Percentiles rank a stretch among this genome's conserved stretches.
Conservation (phyloP, 2,797 vertebrate species). For the Momotus momota region DNA sequence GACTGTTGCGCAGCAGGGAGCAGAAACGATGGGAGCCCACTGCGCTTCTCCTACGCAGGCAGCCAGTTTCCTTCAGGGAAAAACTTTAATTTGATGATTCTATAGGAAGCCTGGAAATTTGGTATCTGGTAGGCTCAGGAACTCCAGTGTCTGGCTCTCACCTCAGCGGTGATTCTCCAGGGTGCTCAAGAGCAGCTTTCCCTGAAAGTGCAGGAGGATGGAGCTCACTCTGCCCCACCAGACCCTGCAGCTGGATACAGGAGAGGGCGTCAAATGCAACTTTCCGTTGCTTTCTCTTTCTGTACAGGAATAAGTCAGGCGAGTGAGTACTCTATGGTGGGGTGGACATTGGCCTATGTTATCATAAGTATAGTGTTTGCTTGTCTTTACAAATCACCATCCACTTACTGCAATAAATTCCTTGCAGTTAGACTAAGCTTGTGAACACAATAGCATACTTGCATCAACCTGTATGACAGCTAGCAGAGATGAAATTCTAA, state of each 20-base stretch:
- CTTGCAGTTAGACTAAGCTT: neutral
- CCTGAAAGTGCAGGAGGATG: neutral
- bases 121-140: neutral
- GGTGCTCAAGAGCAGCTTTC: neutral
- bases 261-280: neutral
- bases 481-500: neutral
- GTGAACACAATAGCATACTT: neutral
- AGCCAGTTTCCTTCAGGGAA: neutral
- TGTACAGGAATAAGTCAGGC: neutral
- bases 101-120: neutral
- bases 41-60: neutral
- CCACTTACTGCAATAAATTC: neutral
- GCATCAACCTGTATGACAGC: neutral
- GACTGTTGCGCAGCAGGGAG: neutral
- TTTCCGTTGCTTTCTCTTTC: neutral
- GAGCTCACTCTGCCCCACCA: neutral
- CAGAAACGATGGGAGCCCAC: neutral
- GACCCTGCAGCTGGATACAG: neutral
- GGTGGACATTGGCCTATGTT: neutral
- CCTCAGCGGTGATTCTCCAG: neutral
- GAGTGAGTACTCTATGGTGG: neutral
- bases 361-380: neutral
- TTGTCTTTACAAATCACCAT: neutral
- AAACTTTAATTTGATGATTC: neutral
- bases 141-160: neutral